These are phyloP conservation scores for Patella pellucida DNA, from an alignment of 2,888 invertebrate genomes.

Conservation along the genomic window DNA sequence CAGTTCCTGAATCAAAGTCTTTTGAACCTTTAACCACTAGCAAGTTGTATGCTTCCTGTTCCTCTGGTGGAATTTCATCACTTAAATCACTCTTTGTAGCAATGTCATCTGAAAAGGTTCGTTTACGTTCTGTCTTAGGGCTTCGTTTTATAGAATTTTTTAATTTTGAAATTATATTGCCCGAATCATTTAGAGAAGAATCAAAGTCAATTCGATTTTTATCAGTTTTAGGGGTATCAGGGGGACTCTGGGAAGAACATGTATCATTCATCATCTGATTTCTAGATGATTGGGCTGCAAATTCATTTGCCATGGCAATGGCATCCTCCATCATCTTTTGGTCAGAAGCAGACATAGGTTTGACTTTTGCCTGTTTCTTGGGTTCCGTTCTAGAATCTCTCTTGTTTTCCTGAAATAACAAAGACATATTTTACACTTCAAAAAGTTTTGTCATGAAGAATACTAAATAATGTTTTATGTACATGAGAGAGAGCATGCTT, in stretches of 20 bases:
- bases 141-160: conserved; percentile 72
- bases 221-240: conserved; percentile 27
- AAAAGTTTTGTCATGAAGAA: background rate
- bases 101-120: conserved; percentile 87
- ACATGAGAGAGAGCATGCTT: background rate
- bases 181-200: conserved; percentile 40
- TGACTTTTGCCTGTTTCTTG: conserved; percentile 75
- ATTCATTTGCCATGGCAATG: conserved; percentile 92
- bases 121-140: conserved; percentile 78
- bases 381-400: conserved; percentile 35
- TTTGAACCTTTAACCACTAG: conserved; percentile 81
- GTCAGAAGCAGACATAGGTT: conserved; percentile 93
- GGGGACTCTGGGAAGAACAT: conserved; percentile 39
- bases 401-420: conserved; percentile 35
- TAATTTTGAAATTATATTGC: conserved; percentile 51
- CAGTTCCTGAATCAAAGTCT: conserved; percentile 5
- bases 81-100: conserved; percentile 49
- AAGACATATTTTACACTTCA: background rate
- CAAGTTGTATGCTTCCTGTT: conserved; percentile 92
- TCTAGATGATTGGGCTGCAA: conserved; percentile 74
- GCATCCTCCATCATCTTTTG: conserved; percentile 92
- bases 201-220: conserved; percentile 38
- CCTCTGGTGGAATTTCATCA: conserved; percentile 82
- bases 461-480: background rate
- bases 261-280: conserved; percentile 40